A percentile compares a stretch with the other conserved stretches of the same genome.
phyloP scores from a whole-genome alignment of 2,113 vertebrate genomes.

The Callocephalon fimbriatum region DNA sequence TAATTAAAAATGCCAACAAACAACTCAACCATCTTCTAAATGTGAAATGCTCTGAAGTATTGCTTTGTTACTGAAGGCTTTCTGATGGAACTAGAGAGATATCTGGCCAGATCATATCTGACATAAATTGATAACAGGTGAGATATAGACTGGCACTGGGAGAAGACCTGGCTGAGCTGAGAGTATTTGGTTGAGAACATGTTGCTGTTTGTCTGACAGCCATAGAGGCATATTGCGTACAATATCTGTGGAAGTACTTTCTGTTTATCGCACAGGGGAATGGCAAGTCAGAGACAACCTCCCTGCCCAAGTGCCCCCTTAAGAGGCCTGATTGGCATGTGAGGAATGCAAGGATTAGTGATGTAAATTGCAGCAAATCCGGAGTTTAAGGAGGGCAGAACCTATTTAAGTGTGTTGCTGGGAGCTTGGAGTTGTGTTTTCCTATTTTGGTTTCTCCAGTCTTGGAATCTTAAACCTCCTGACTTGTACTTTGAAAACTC shows the following conservation, averaged over 20 bases:
- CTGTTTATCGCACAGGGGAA: not conserved
- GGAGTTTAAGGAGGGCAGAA: not conserved
- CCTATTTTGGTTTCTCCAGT: not conserved
- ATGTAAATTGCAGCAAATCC: slow-evolving; percentile 29
- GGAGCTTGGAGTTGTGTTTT: not conserved
- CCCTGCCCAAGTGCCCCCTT: slow-evolving; percentile 32
- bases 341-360: slow-evolving; percentile 63
- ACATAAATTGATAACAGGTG: not conserved
- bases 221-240: not conserved
- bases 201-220: not conserved
- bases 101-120: not conserved
- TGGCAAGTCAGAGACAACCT: slow-evolving; percentile 4
- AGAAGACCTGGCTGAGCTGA: not conserved
- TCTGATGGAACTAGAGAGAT: not conserved
- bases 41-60: not conserved
- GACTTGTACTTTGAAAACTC: not conserved
- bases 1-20: not conserved
- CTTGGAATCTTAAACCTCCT: not conserved
- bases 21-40: not conserved
- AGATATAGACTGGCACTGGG: not conserved
- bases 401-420: not conserved
- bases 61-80: not conserved
- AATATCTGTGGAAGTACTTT: not conserved
- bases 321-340: slow-evolving; percentile 57
- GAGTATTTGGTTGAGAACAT: not conserved